Evolutionary conservation across 2,797 vertebrate genomes (phyloP).

Genomic region (Emydoidea blandingii): DNA sequence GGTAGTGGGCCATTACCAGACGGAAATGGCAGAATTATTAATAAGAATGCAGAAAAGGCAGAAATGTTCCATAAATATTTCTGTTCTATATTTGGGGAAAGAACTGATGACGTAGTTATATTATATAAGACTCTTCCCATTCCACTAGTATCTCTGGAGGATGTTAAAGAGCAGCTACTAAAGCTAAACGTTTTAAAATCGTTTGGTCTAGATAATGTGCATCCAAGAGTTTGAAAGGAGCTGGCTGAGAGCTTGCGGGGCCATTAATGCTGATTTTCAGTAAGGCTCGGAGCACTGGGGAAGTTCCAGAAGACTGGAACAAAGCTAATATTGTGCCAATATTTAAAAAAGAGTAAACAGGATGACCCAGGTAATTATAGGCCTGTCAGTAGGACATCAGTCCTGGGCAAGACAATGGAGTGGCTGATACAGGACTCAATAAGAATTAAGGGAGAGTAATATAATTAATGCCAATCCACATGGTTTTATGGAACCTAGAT

Average conservation of each 20-base stretch:
- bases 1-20: no score
- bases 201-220: neutral
- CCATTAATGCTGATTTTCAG: neutral
- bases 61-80: no score
- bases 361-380: neutral
- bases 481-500: neutral
- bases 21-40: neutral
- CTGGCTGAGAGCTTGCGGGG: neutral
- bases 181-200: neutral
- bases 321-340: neutral
- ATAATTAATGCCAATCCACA: neutral
- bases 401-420: neutral
- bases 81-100: neutral
- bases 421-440: neutral
- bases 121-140: neutral
- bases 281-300: neutral
- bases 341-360: no score
- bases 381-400: neutral
- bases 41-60: neutral
- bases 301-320: no score
- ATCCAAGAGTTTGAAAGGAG: neutral
- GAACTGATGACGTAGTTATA: neutral
- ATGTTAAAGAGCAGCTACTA: neutral
- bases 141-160: neutral
- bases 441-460: neutral